These are phyloP conservation scores for Oreochromis mossambicus DNA, from an alignment of 2,797 vertebrate genomes.

Conservation along the genomic window DNA sequence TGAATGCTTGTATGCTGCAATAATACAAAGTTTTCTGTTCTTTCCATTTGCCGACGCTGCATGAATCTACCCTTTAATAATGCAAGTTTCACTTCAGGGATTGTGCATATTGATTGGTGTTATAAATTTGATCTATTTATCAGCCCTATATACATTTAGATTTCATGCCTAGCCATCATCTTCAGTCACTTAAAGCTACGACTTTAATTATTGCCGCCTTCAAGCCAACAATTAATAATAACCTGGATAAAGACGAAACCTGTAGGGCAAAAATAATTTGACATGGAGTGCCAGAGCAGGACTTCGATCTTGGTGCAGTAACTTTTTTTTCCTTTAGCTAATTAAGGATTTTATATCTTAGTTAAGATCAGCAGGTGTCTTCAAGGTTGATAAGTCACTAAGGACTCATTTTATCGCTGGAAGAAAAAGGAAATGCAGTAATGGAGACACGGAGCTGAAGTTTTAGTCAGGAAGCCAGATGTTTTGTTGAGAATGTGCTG, in stretches of 20 bases:
- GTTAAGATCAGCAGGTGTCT: slow-evolving; percentile 50
- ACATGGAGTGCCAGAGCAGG: background rate
- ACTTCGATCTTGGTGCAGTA: slow-evolving; percentile 5
- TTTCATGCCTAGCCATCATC: background rate
- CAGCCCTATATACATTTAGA: background rate
- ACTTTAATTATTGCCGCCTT: background rate
- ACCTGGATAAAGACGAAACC: slow-evolving; percentile 10
- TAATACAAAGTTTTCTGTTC: background rate
- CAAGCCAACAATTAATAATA: background rate
- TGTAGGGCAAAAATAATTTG: background rate
- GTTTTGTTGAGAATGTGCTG: slow-evolving; percentile 18
- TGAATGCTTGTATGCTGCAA: background rate
- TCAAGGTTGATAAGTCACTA: slow-evolving; percentile 42
- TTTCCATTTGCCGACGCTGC: background rate
- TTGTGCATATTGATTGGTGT: background rate
- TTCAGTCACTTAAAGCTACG: background rate
- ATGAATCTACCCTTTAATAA: background rate
- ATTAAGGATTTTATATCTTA: slow-evolving; percentile 34
- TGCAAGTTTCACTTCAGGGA: background rate
- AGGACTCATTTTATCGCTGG: slow-evolving; percentile 26
- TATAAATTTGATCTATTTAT: background rate
- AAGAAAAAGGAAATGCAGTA: background rate
- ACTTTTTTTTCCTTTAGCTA: slow-evolving; percentile 9
- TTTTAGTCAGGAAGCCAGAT: slow-evolving; percentile 43
- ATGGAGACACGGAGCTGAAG: background rate